Evolutionary conservation across 2,113 vertebrate genomes (phyloP).

Genomic region (Agelaius tricolor): DNA sequence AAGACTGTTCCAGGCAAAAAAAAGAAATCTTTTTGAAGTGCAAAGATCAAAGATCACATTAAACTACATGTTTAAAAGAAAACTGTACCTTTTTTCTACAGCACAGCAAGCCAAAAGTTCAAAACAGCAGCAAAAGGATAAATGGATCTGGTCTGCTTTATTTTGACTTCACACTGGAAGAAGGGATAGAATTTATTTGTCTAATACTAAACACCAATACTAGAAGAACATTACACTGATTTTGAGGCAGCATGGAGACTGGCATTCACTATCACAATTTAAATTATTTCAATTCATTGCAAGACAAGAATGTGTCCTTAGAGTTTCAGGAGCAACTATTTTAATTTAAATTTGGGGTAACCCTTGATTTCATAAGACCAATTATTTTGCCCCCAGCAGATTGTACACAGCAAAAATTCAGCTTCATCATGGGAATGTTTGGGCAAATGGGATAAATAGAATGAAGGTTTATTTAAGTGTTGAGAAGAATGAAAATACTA

Average conservation of each 20-base stretch:
- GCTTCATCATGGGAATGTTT: not conserved
- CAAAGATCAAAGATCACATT: conserved; percentile 49
- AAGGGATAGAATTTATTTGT: not conserved
- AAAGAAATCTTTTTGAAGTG: conserved; percentile 31
- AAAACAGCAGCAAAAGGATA: conserved; percentile 6
- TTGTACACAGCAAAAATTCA: not conserved
- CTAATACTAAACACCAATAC: not conserved
- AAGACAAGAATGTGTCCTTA: not conserved
- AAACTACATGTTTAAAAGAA: conserved; percentile 24
- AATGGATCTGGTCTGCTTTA: not conserved
- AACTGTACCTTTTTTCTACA: not conserved
- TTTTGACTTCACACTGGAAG: conserved; percentile 7
- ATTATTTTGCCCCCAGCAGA: not conserved
- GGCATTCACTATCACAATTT: not conserved
- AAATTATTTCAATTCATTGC: not conserved
- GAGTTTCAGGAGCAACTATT: not conserved
- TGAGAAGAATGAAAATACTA: not conserved
- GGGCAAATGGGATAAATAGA: not conserved
- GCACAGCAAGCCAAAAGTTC: conserved; percentile 8
- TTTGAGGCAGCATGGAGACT: not conserved
- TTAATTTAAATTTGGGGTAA: not conserved
- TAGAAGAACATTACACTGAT: not conserved
- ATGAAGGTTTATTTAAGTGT: not conserved
- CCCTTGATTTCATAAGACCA: not conserved
- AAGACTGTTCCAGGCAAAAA: conserved; percentile 1